These are phyloP conservation scores for Hydrozoanthus tunicans DNA, from an alignment of 64 coral and sea anemone genomes.

Conservation along the genomic window DNA sequence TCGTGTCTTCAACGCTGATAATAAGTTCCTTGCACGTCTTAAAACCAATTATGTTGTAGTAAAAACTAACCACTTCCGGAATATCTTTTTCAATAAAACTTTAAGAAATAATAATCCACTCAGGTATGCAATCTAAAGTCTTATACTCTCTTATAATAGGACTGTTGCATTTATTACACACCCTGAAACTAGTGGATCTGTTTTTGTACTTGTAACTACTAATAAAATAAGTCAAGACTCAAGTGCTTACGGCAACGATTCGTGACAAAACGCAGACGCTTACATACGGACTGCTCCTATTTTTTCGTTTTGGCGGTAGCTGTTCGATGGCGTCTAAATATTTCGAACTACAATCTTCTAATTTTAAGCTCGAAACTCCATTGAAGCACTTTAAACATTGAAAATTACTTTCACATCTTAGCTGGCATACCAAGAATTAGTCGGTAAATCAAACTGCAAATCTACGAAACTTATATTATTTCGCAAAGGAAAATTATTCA, in stretches of 20 bases:
- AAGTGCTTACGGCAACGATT: not conserved
- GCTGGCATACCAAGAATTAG: too few relatives aligned
- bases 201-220: too few relatives aligned
- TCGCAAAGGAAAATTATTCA: not conserved
- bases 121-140: not conserved
- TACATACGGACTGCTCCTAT: too few relatives aligned
- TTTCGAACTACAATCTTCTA: too few relatives aligned
- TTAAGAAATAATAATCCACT: not conserved
- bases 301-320: too few relatives aligned
- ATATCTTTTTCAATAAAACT: not conserved
- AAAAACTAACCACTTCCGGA: conserved; percentile 11
- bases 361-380: too few relatives aligned
- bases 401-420: too few relatives aligned
- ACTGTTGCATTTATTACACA: not conserved
- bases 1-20: not conserved
- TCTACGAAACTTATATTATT: not conserved
- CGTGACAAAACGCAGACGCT: not conserved
- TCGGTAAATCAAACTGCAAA: too few relatives aligned
- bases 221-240: not conserved
- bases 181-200: not conserved
- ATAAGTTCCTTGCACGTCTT: not conserved
- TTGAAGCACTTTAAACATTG: too few relatives aligned
- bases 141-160: not conserved
- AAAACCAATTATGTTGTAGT: not conserved
- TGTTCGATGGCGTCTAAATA: too few relatives aligned